Percentiles rank a stretch among this genome's conserved stretches.
phyloP scores from a whole-genome alignment of 2,113 vertebrate species.

The Sceloporus tristichus region DNA sequence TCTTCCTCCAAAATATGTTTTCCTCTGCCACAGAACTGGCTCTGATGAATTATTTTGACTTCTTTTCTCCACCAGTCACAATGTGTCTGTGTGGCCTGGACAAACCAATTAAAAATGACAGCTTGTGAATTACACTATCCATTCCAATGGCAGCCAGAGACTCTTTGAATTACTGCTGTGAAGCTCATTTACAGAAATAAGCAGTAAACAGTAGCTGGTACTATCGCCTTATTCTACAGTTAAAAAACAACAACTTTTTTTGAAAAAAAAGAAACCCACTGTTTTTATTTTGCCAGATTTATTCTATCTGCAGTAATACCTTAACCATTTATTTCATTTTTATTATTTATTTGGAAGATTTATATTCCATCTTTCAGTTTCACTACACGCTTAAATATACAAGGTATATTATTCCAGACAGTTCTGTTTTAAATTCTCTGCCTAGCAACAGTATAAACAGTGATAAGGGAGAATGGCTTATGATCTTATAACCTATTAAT shows the following conservation, averaged over 20 bases:
- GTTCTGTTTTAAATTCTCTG: background rate
- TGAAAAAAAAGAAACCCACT: background rate
- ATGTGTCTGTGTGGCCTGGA: conserved; percentile 25
- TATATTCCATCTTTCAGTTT: background rate
- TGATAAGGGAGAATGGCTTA: background rate
- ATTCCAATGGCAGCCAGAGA: conserved; percentile 11
- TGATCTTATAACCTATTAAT: conserved; percentile 1
- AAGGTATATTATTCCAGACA: background rate
- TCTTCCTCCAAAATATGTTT: background rate
- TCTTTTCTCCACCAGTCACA: conserved; percentile 21
- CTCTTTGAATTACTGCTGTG: background rate
- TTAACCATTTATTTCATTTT: conserved; percentile 4
- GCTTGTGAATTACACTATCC: conserved; percentile 25
- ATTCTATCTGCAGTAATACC: background rate
- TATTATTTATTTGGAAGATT: conserved; percentile 10
- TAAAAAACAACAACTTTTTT: background rate
- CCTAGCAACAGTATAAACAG: background rate
- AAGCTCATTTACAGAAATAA: conserved; percentile 33
- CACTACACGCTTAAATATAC: background rate
- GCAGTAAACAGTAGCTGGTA: conserved; percentile 34
- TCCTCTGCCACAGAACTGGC: conserved; percentile 6
- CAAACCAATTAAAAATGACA: conserved; percentile 47
- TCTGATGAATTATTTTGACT: conserved; percentile 33
- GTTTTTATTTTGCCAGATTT: conserved; percentile 8
- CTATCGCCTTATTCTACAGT: background rate